A percentile compares a stretch with the other conserved stretches of the same genome.
These are phyloP conservation scores for Conomelus anceps DNA, from an alignment of 2,888 invertebrate genomes.

Conservation along the genomic window DNA sequence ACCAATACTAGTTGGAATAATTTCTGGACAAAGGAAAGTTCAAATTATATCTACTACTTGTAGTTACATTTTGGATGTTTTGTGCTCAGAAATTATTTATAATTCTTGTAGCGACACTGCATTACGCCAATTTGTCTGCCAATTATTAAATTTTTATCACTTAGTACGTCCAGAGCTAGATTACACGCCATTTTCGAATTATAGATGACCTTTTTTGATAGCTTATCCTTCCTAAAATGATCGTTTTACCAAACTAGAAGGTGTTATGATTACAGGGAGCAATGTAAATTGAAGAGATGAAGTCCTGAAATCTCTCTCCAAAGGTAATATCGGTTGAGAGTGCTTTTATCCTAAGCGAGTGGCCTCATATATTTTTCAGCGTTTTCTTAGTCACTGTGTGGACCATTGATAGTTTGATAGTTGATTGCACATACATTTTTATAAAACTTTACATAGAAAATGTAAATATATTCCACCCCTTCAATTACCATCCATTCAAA, in stretches of 20 bases:
- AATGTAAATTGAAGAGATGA: not conserved
- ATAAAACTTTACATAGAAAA: not conserved
- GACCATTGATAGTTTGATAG: not conserved
- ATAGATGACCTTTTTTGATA: not conserved
- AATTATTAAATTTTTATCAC: too few relatives aligned
- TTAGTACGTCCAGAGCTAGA: too few relatives aligned
- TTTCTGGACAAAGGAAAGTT: too few relatives aligned
- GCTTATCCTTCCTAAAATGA: not conserved
- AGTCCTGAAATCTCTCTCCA: not conserved
- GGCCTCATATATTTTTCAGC: not conserved
- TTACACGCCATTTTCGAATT: too few relatives aligned
- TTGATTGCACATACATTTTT: not conserved
- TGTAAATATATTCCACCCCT: not conserved
- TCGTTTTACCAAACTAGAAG: not conserved
- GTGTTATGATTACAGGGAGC: not conserved
- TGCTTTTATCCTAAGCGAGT: not conserved
- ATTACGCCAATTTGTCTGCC: too few relatives aligned
- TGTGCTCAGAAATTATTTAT: too few relatives aligned
- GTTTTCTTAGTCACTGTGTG: not conserved
- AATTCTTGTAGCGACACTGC: too few relatives aligned
- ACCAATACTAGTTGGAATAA: too few relatives aligned
- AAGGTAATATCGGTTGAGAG: not conserved
- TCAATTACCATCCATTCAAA: not conserved
- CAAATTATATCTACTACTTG: too few relatives aligned
- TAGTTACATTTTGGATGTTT: too few relatives aligned